Evolutionary conservation across 2,888 invertebrate species (phyloP), one percentile per base, ranked within the genome.

Genomic region (Mimas tiliae): DNA sequence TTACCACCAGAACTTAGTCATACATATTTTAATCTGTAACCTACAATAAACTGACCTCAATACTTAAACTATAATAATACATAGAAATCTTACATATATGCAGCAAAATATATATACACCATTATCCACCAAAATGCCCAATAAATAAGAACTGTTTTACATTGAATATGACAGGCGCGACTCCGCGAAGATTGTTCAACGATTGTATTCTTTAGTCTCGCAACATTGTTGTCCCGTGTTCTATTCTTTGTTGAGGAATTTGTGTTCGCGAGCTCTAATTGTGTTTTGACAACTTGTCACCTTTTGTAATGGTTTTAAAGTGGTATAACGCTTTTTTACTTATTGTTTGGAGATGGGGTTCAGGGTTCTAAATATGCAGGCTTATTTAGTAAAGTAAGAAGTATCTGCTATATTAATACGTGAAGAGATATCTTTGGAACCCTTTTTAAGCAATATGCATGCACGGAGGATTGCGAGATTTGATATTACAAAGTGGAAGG

Each of bases 191-290:
- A 12, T 16, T 38, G 38, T n/a, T 58, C 52, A 19, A 2, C n/a
- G 58, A 58, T 58, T 58, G 58, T 58, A 38, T 42, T 38, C 58
- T 42, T 33, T 16, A 52, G 27, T 27, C 12, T 12, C 6, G 42
- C 58, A 58, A 58, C 58, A 58, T 58, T 58, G 58, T 55, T 38
- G 55, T 58, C 16, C 42, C 16, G 6, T 38, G 58, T 58, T 58
- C 58, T 42, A 58, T 58, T 58, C 50, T 58, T 38, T 19, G 58
- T 38, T 12, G 19, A 19, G 58, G 58, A 38, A 58, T 42, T 50
- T 50, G 52, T 52, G 58, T 58, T 38, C 38, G 58, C 42, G 38
- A 42, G 58, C 21, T 38, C 58, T 42, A 58, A 58, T 58, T 58
- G 58, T 58, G 38, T 58, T 58, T 38, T 58, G 58, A 58, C 38